Evolutionary conservation across 2,113 vertebrate genomes (phyloP), one percentile per base, ranked within the genome.

Genomic region (Callionymus lyra): DNA sequence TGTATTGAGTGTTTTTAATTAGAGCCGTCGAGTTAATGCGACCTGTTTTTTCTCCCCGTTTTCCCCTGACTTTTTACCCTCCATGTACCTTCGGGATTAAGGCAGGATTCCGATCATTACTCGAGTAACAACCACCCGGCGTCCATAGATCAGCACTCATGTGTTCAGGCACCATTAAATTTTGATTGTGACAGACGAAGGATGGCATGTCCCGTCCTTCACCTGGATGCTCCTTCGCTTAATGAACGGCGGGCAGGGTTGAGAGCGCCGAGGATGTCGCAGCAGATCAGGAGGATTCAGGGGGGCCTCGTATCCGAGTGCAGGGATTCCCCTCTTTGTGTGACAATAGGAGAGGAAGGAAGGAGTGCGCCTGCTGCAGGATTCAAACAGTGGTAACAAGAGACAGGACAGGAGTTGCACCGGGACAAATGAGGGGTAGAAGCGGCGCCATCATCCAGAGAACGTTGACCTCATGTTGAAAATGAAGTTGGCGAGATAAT

Each of bases 1-100:
- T 86, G 85, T 88, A 90, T 87, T 88, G 86, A 91, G 84, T 85
- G 88, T 88, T 90, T 86, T 89, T 89, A 86, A 88, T 91, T 89
- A 89, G 76, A 82, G 84, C 80, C 89, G 88, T 86, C 86, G 85
- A 12, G 82, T 38, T 51, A 34, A 51, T 50, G 15, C 48, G 44
- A 55, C 38, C 40, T 63, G 46, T 48, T 36, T 63, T 68, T 47
- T 63, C 69, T 73, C 60, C 19, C 36, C 38, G 44, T 49, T 47
- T 27, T 44, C 35, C 34, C 34, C 16, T 40, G 1, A 10, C 16
- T 38, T 2, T 38, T 16, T 17, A 38, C 18, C 38, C 38, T 18
- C 31, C 15, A 13, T 16, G 12, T 13, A 2, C 13, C 14, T 15
- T 39, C 10, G 10, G 40, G 6, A 39, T 39, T 33, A 3, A 36